Evolutionary conservation across 2,113 vertebrate species (phyloP), one percentile per base, ranked within the genome.

Genomic region (Cinclus mexicanus): DNA sequence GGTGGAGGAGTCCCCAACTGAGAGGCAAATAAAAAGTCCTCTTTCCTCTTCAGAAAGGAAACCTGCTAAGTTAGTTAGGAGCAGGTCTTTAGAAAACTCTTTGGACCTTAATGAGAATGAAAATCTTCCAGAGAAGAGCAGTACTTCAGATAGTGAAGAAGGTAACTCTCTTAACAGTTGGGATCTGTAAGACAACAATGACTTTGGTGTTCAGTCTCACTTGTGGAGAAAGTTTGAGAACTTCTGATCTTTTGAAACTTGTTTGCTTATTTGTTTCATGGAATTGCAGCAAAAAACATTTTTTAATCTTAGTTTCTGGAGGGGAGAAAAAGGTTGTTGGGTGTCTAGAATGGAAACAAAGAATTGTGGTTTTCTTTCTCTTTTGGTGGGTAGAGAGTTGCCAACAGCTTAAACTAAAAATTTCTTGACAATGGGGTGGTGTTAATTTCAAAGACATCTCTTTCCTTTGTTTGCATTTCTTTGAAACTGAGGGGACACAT

Each of bases 91-190:
- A 12, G 91, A 98, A 8, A 98, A 98, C 50, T 98, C 98, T 14
- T 97, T 99, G 28, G 98, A 99, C 87, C 96, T 98, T 74, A 99
- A 99, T 74, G 98, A 98, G 89, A 99, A 99, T 64, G 98, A 99
- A 71, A 98, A 98, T 60, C 96, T 98, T 74, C 94, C 97, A 5
- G 98, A 99, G 65, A 98, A 98, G 93, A 99, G 98, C 60, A 98
- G 98, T 85, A 98, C 98, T 12, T 98, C 98, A 33, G 99, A 99
- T 75, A 98, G 97, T 9, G 98, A 99, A 83, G 99, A 99, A 96
- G 98, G 99, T 99, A 97, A 98, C 91, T 84, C 7, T 60, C 39
- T 52, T 71, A 71, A 50, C 13, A 60, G 2, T 14, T 89, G 33
- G 29, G 18, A 53, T 57, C 55, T 64, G 3, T 82, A 78, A 90